A percentile compares a stretch with the other conserved stretches of the same genome.
These are phyloP conservation scores for Acomys russatus DNA, from an alignment of 2,797 vertebrate genomes.

Conservation along the genomic window DNA sequence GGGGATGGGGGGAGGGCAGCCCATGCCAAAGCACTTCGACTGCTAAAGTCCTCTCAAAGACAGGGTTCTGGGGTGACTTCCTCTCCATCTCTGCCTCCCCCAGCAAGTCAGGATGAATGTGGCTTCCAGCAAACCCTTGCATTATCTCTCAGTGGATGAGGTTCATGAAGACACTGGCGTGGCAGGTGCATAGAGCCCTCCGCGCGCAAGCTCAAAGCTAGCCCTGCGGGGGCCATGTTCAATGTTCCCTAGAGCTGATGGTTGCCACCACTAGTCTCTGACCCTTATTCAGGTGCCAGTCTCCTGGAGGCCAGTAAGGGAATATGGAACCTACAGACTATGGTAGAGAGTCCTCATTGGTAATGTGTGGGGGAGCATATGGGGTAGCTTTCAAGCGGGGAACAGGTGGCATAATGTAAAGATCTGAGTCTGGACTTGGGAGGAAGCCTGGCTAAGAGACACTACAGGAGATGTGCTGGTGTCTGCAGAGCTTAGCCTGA, in stretches of 20 bases:
- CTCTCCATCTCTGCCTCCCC: neutral
- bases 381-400: neutral
- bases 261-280: neutral
- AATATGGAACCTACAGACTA: neutral
- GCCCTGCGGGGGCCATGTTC: neutral
- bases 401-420: neutral
- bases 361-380: fast-evolving
- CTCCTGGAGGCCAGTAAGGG: neutral
- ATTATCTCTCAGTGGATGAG: neutral
- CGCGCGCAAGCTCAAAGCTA: neutral
- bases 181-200: neutral
- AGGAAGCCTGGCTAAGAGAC: neutral
- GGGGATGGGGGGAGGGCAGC: neutral
- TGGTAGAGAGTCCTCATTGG: neutral
- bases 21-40: neutral
- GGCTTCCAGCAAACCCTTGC: neutral
- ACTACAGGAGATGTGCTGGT: neutral
- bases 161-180: neutral
- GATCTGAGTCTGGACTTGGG: neutral
- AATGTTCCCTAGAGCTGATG: neutral
- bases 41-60: neutral
- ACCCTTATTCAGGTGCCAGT: neutral
- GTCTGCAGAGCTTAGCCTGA: neutral
- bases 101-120: neutral
- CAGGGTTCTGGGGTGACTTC: neutral